Percentiles rank a stretch among this genome's conserved stretches.
phyloP scores from a whole-genome alignment of 2,113 vertebrate species.

The Ploceus nigricollis region DNA sequence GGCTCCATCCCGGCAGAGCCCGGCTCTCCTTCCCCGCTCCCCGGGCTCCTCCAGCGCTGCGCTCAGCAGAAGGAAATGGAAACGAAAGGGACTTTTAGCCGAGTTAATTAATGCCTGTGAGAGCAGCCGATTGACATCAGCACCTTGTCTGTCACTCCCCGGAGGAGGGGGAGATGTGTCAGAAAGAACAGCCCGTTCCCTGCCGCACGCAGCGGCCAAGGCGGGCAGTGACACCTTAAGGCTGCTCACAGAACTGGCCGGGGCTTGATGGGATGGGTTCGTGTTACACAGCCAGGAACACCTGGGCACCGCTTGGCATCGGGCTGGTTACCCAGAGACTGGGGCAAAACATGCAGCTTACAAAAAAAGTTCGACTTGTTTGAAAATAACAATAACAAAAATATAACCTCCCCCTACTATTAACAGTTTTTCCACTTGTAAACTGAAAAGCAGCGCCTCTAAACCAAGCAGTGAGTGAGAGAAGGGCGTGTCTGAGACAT shows the following conservation, averaged over 20 bases:
- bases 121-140: constrained; percentile 39
- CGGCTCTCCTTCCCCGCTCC: neutral
- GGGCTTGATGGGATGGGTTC: neutral
- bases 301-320: neutral
- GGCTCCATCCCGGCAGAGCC: neutral
- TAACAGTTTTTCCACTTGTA: neutral
- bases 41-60: neutral
- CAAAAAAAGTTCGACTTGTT: neutral
- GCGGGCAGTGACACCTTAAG: constrained; percentile 73
- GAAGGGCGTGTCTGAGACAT: neutral
- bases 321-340: neutral
- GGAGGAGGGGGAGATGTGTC: constrained; percentile 63
- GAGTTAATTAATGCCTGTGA: constrained; percentile 32
- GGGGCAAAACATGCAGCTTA: rapidly evolving
- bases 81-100: neutral
- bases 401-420: rapidly evolving
- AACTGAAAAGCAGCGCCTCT: neutral
- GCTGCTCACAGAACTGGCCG: constrained; percentile 58
- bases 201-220: neutral
- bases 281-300: neutral
- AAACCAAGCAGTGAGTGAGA: neutral
- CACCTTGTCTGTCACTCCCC: constrained; percentile 44
- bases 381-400: neutral
- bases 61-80: neutral
- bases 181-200: constrained; percentile 45